Percentiles rank a stretch among this genome's conserved stretches.
Evolutionary conservation across 2,797 vertebrate genomes (phyloP).

Genomic region (Trichosurus vulpecula): DNA sequence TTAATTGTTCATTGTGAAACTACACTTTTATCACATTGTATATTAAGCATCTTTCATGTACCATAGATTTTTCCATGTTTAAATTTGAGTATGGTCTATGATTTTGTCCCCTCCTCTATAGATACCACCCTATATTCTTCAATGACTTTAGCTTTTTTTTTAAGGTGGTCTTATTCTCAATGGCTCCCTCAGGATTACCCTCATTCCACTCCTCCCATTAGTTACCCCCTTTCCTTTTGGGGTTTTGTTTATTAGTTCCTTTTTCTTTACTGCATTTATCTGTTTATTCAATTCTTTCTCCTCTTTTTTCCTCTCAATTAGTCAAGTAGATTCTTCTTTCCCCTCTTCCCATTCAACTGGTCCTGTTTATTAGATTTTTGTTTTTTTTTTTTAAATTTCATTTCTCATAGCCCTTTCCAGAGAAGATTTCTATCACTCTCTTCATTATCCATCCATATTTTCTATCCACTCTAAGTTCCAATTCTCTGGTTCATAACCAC

Average conservation of each 20-base stretch:
- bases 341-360: neutral
- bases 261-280: neutral
- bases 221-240: neutral
- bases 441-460: neutral
- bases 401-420: neutral
- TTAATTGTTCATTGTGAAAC: neutral
- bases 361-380: neutral
- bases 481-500: neutral
- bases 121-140: neutral
- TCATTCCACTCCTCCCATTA: neutral
- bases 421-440: neutral
- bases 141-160: neutral
- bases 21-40: neutral
- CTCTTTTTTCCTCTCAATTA: neutral
- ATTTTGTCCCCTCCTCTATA: neutral
- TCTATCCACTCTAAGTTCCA: neutral
- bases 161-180: neutral
- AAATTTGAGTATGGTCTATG: neutral
- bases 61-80: neutral
- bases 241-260: neutral
- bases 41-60: neutral
- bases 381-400: no score
- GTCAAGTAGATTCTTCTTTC: neutral
- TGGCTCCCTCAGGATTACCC: neutral
- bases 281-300: neutral